phyloP scores from a whole-genome alignment of 2,113 vertebrate genomes.

The Potamarius usumacintae region DNA sequence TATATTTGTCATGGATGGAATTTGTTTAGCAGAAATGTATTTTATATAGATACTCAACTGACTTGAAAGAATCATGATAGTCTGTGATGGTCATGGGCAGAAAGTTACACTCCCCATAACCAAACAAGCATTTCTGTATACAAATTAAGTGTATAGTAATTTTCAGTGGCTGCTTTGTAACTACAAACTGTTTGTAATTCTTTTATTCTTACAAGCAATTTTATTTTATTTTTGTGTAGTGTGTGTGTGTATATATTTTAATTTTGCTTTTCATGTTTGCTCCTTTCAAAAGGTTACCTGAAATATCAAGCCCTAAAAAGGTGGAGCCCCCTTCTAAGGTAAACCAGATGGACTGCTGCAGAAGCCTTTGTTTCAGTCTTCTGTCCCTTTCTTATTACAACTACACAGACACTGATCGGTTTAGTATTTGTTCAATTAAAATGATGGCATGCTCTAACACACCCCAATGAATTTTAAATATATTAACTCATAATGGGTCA shows the following conservation, averaged over 20 bases:
- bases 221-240: background rate
- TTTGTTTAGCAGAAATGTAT: background rate
- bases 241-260: no score
- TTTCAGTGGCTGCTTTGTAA: background rate
- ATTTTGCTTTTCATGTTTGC: slow-evolving; percentile 10
- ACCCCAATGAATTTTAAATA: background rate
- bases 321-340: slow-evolving; percentile 86
- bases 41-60: background rate
- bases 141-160: background rate
- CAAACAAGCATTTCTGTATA: background rate
- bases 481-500: background rate
- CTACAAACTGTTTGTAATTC: background rate
- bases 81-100: background rate
- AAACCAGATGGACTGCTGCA: slow-evolving; percentile 45
- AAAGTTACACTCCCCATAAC: background rate
- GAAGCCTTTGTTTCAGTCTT: background rate
- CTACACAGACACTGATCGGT: background rate
- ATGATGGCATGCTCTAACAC: background rate
- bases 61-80: background rate
- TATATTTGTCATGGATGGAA: background rate
- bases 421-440: background rate
- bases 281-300: slow-evolving; percentile 79
- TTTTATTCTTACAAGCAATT: background rate
- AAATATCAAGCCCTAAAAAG: slow-evolving; percentile 72
- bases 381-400: background rate